These are phyloP conservation scores for Volucella bombylans DNA, from an alignment of 2,888 invertebrate genomes.

Conservation along the genomic window DNA sequence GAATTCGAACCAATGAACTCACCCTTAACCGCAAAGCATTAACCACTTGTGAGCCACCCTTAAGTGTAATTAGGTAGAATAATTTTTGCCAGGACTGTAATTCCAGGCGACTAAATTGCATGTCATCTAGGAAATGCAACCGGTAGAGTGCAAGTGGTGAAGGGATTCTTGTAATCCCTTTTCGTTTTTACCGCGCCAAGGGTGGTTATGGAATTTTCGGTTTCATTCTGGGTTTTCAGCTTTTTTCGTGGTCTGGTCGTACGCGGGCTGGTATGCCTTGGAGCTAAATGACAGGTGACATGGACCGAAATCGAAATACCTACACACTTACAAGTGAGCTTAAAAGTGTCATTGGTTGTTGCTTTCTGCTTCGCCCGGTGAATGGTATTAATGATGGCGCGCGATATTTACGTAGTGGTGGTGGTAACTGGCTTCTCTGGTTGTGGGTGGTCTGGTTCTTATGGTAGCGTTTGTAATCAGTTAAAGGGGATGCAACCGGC, in stretches of 20 bases:
- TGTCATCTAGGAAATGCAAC: conserved; percentile 65
- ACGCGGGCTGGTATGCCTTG: conserved; percentile 41
- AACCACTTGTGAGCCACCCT: conserved; percentile 20
- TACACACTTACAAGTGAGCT: conserved; percentile 59
- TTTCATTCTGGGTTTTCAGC: not conserved
- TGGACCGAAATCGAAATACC: conserved; percentile 35
- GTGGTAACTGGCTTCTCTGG: not conserved
- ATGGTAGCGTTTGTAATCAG: conserved; percentile 43
- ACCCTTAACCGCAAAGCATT: not conserved
- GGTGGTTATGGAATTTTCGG: conserved; percentile 1
- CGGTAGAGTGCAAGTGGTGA: conserved; percentile 31
- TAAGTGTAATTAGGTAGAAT: conserved; percentile 64
- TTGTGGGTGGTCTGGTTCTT: conserved; percentile 13
- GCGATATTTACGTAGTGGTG: conserved; percentile 15
- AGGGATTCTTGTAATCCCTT: conserved; percentile 18
- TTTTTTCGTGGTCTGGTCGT: conserved; percentile 42
- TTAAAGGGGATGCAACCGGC: conserved; percentile 37
- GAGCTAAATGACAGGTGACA: conserved; percentile 66
- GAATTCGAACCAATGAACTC: conserved; percentile 2
- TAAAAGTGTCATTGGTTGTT: conserved; percentile 23
- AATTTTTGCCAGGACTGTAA: conserved; percentile 52
- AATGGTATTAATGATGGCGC: conserved; percentile 19
- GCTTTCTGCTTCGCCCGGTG: not conserved
- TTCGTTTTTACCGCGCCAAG: not conserved
- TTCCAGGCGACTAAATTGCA: conserved; percentile 58